phyloP scores from a whole-genome alignment of 2,888 invertebrate species.

The Zygogramma bicolorata region DNA sequence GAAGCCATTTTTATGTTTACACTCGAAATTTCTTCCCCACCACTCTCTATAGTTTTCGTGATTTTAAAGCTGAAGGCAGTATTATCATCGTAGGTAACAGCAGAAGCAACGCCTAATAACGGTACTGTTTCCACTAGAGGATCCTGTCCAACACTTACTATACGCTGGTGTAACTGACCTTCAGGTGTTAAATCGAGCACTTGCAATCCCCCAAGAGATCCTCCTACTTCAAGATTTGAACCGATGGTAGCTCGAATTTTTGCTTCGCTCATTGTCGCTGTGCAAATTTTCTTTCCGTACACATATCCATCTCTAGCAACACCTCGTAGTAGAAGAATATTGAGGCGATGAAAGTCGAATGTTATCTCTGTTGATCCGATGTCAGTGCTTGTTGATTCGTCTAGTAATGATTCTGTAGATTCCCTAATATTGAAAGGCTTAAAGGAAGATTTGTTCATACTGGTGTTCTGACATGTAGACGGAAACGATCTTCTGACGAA shows the following conservation, averaged over 20 bases:
- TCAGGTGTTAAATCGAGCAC: slow-evolving; percentile 89
- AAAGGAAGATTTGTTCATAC: slow-evolving; percentile 46
- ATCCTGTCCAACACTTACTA: slow-evolving; percentile 86
- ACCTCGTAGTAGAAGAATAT: slow-evolving; percentile 84
- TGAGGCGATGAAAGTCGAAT: slow-evolving; percentile 93
- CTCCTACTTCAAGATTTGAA: slow-evolving; percentile 75
- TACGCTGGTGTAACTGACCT: slow-evolving; percentile 85
- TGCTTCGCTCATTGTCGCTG: slow-evolving; percentile 92
- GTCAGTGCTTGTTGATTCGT: slow-evolving; percentile 50
- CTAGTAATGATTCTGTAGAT: slow-evolving; percentile 60
- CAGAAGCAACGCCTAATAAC: slow-evolving; percentile 63
- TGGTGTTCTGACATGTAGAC: slow-evolving; percentile 56
- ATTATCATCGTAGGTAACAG: slow-evolving; percentile 56
- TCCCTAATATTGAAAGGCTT: slow-evolving; percentile 56
- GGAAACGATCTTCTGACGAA: slow-evolving; percentile 83
- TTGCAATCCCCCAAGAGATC: slow-evolving; percentile 93
- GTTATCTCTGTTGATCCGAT: slow-evolving; percentile 84
- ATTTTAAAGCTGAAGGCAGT: slow-evolving; percentile 72
- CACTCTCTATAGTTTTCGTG: slow-evolving; percentile 57
- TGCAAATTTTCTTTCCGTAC: slow-evolving; percentile 90
- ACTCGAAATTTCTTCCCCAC: slow-evolving; percentile 55
- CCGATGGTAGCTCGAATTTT: slow-evolving; percentile 86
- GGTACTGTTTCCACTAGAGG: slow-evolving; percentile 71
- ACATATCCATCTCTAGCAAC: slow-evolving; percentile 78
- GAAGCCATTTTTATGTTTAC: slow-evolving; percentile 79